phyloP scores from a whole-genome alignment of 2,113 vertebrate species.

The Stigmatopora argus region DNA sequence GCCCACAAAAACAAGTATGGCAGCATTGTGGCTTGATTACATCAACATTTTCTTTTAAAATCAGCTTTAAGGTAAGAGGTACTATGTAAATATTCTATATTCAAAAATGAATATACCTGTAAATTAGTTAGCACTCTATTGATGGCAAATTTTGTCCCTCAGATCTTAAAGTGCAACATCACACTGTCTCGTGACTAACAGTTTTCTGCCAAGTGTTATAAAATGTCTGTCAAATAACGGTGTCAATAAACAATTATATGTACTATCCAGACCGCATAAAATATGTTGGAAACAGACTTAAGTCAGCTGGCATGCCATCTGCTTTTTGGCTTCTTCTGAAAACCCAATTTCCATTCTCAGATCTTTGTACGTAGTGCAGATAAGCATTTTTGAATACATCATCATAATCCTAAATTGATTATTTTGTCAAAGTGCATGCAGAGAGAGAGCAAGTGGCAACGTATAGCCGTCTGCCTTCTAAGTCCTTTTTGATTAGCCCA shows the following conservation, averaged over 20 bases:
- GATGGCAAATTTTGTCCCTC: no score
- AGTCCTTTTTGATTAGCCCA: constrained; percentile 46
- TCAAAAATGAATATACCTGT: no score
- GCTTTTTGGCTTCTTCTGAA: not conserved
- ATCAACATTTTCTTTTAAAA: constrained; percentile 20
- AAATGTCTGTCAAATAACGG: constrained; percentile 7
- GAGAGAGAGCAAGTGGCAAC: constrained; percentile 13
- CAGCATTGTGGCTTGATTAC: constrained; percentile 26
- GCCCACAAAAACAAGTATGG: constrained; percentile 28
- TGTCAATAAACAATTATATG: not conserved
- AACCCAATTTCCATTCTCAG: no score
- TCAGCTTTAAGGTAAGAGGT: not conserved
- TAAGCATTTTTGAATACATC: constrained; percentile 1
- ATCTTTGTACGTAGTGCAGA: no score
- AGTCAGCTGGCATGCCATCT: constrained; percentile 19
- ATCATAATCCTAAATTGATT: constrained; percentile 55
- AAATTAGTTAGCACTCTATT: no score
- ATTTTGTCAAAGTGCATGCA: constrained; percentile 22
- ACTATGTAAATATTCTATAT: no score
- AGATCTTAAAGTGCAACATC: no score
- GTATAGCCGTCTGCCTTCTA: constrained; percentile 24
- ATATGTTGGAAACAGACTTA: constrained; percentile 15
- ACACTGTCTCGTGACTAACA: constrained; percentile 1
- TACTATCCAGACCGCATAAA: constrained; percentile 1
- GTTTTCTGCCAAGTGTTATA: constrained; percentile 13